Conservation (phyloP, 2,113 vertebrate genomes). For the Copsychus sechellarum region DNA sequence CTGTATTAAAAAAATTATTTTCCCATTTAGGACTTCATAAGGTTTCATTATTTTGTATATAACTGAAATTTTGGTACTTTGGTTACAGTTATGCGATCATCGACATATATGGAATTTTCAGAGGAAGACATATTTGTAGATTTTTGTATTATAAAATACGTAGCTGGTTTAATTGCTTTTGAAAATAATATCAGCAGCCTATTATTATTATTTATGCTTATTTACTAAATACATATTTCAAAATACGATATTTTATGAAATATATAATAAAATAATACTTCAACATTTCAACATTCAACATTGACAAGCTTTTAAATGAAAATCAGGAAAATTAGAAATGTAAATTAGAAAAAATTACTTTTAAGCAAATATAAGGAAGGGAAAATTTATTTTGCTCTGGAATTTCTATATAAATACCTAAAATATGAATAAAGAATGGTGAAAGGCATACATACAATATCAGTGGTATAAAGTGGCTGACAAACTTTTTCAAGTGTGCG, state of each 20-base stretch:
- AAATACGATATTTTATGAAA: neutral
- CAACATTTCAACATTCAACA: neutral
- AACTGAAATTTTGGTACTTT: neutral
- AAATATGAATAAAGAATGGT: neutral
- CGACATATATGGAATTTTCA: neutral
- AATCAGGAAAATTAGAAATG: neutral
- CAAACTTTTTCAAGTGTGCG: slow-evolving; percentile 80
- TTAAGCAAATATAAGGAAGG: neutral
- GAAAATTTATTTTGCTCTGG: neutral
- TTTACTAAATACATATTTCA: neutral
- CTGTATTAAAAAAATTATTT: neutral
- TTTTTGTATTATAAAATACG: neutral
- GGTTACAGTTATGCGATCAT: neutral
- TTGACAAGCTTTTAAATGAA: neutral
- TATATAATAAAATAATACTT: neutral
- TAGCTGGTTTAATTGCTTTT: neutral
- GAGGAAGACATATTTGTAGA: neutral
- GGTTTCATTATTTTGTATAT: neutral
- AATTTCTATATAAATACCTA: neutral
- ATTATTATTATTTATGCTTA: neutral
- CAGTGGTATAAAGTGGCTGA: slow-evolving; percentile 81
- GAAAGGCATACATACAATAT: slow-evolving; percentile 78
- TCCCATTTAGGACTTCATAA: neutral
- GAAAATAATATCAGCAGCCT: neutral
- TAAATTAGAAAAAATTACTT: neutral